phyloP scores from a whole-genome alignment of 1,140 invertebrate species.

The Trichonephila inaurata region DNA sequence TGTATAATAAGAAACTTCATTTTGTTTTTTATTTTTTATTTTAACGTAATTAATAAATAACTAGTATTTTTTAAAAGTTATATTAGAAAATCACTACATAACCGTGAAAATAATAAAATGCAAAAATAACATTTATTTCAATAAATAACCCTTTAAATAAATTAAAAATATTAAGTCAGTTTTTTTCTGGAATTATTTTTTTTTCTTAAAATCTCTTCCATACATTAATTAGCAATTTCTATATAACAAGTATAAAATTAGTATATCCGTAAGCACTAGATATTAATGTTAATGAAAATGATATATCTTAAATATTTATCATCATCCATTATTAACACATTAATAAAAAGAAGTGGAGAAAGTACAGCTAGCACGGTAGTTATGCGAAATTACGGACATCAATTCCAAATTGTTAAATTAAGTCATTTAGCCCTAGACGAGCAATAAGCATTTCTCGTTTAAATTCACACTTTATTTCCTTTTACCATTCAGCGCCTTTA shows the following conservation, averaged over 20 bases:
- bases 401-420: slow-evolving; percentile 16
- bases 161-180: no score
- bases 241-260: background rate
- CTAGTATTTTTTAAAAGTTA: no score
- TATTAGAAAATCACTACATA: no score
- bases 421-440: background rate
- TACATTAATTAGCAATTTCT: no score
- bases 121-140: no score
- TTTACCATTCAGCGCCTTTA: background rate
- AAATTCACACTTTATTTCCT: background rate
- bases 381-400: background rate
- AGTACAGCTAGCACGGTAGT: background rate
- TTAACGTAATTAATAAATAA: no score
- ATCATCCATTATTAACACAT: background rate
- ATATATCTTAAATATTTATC: background rate
- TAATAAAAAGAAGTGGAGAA: background rate
- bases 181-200: no score
- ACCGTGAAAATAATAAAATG: no score
- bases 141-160: no score
- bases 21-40: no score
- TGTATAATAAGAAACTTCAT: no score
- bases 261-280: background rate
- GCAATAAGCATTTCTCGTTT: slow-evolving; percentile 21
- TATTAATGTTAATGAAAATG: background rate
- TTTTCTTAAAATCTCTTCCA: no score